Base-by-base conservation (phyloP, 2,888 invertebrate species). In the Vanessa cardui region DNA sequence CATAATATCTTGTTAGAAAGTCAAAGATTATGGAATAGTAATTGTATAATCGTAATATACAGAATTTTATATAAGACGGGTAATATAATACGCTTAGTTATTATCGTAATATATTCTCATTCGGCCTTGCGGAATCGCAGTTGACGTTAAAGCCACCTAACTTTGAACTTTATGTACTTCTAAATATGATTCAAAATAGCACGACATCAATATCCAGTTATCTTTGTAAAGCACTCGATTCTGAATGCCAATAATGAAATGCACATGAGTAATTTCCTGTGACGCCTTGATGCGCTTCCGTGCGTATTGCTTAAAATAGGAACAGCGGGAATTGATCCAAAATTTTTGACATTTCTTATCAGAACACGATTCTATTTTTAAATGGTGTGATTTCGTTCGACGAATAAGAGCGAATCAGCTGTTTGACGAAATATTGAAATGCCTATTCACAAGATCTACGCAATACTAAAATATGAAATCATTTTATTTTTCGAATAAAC, bases 251-350 rank as follows among this genome's bases (percentile, higher is more conserved):
- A 58, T 44, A 58, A 45, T 45, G 20, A 44, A 15, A 21, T 26
- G 26, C 59, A 47, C 9, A 12, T 58, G 58, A 58, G 44, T 47
- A 60, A 60, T 18, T 60, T 60, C 59, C 59, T 60, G 59, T 31
- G 20, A 26, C 16, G 46, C 46, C 20, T 45, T 18, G n/a, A n/a
- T 60, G 59, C 59, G n/a, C 26, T 47, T 47, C 46, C 59, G 46
- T 26, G n/a, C 45, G 12, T 60, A 9, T 47, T 59, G 45, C 44
- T 21, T 59, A 46, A 31, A 47, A 47, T 60, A 26, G 58, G 39
- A 58, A 26, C 12, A 39, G 12, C 39, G 39, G 39, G 39, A 39
- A 12, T 39, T 39, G 39, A 12, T 39, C 39, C 39, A 39, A 39
- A 9, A 39, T 12, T 12, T 39, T 12, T 39, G 39, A 39, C 39